Evolutionary conservation across 2,113 vertebrate species (phyloP).

Genomic region (Brachionichthys hirsutus): DNA sequence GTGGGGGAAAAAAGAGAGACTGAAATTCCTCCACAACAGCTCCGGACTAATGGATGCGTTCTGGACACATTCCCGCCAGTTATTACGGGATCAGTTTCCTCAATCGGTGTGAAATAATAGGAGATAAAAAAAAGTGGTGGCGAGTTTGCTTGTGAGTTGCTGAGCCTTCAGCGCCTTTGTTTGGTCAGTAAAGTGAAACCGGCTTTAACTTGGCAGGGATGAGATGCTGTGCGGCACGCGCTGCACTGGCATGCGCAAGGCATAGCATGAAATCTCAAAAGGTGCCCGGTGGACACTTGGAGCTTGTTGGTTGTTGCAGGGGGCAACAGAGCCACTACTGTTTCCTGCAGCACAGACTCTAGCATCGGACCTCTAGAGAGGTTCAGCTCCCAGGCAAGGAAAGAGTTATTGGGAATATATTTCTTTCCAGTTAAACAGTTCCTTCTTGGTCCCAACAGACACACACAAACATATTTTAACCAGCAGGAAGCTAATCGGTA

Average conservation of each 20-base stretch:
- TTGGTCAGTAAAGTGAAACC: constrained; percentile 28
- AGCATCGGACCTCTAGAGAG: too few species aligned
- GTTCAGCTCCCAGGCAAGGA: too few species aligned
- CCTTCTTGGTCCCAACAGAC: too few species aligned
- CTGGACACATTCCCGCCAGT: constrained; percentile 26
- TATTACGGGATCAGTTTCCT: constrained; percentile 36
- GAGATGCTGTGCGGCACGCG: constrained; percentile 8
- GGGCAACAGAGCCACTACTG: constrained; percentile 8
- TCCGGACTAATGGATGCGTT: constrained; percentile 41
- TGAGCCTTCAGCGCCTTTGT: constrained; percentile 49
- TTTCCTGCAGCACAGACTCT: constrained; percentile 28
- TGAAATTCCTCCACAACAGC: constrained; percentile 37
- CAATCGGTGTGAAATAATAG: constrained; percentile 16
- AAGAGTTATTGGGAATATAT: too few species aligned
- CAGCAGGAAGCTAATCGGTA: too few species aligned
- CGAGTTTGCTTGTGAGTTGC: constrained; percentile 33
- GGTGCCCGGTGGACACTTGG: constrained; percentile 22
- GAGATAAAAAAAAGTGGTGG: constrained; percentile 48
- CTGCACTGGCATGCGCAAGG: constrained; percentile 16
- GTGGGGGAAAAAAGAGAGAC: constrained; percentile 53
- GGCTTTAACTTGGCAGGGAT: constrained; percentile 3
- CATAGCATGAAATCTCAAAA: constrained; percentile 19
- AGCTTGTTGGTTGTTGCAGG: constrained; percentile 17
- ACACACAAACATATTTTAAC: too few species aligned
- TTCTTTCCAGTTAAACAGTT: too few species aligned